A percentile compares a stretch with the other conserved stretches of the same genome.
Evolutionary conservation across 1,140 invertebrate genomes (phyloP).

Genomic region (Lineus longissimus): DNA sequence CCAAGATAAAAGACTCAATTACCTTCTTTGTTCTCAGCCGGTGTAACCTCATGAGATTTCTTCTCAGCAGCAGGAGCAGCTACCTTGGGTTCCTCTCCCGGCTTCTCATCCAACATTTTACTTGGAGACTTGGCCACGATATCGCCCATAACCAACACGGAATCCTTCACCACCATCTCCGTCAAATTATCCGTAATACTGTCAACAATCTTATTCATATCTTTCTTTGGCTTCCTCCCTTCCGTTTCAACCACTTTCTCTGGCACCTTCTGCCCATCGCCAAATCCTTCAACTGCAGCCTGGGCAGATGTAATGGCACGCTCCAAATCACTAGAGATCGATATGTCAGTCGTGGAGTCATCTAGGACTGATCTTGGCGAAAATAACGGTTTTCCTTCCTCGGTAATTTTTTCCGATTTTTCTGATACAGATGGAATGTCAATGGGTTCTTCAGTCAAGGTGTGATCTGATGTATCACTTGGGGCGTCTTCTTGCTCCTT

Average conservation of each 20-base stretch:
- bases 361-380: not conserved
- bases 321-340: not conserved
- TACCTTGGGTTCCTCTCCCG: no score
- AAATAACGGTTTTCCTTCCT: not conserved
- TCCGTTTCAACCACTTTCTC: no score
- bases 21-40: no score
- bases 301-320: not conserved
- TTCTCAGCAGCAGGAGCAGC: no score
- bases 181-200: constrained; percentile 4
- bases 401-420: not conserved
- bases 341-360: not conserved
- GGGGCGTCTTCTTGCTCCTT: not conserved
- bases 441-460: not conserved
- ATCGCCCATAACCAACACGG: constrained; percentile 25
- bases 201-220: not conserved
- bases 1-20: no score
- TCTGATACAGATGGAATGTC: not conserved
- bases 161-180: constrained; percentile 28
- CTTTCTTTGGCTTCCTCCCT: no score
- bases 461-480: constrained; percentile 1
- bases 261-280: not conserved
- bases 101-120: no score
- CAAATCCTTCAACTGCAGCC: not conserved
- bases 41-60: no score
- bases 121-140: constrained; percentile 18